Evolutionary conservation across 1,140 invertebrate species (phyloP).

Genomic region (Ridgeia piscesae): DNA sequence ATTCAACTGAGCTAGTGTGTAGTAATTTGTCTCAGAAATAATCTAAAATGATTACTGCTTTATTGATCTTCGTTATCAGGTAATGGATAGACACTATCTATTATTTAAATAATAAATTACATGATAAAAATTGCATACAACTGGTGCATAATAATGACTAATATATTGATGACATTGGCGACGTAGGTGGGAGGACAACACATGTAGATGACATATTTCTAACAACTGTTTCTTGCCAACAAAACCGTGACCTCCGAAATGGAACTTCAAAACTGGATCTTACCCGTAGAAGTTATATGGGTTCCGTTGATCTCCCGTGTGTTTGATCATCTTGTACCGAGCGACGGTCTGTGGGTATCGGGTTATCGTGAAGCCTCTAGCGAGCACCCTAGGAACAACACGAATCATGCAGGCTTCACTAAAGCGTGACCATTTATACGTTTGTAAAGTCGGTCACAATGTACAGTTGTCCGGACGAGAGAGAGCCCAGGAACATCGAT

Average conservation of each 20-base stretch:
- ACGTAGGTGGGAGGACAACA: neutral
- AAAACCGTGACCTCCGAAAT: neutral
- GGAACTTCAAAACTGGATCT: neutral
- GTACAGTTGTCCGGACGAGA: too few relatives aligned
- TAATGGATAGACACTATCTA: too few relatives aligned
- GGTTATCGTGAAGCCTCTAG: slow-evolving; percentile 33
- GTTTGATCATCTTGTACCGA: slow-evolving; percentile 55
- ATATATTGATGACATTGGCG: too few relatives aligned
- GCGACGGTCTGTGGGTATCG: slow-evolving; percentile 46
- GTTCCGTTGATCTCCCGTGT: slow-evolving; percentile 28
- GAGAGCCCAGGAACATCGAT: too few relatives aligned
- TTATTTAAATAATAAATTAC: too few relatives aligned
- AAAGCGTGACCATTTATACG: neutral
- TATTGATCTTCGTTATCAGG: too few relatives aligned
- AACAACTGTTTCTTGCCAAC: neutral
- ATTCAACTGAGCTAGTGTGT: too few relatives aligned
- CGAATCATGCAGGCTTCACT: neutral
- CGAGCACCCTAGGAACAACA: neutral
- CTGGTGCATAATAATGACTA: too few relatives aligned
- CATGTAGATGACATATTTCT: neutral
- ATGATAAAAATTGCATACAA: too few relatives aligned
- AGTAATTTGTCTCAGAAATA: too few relatives aligned
- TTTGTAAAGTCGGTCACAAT: neutral
- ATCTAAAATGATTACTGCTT: too few relatives aligned
- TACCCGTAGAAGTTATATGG: neutral